Evolutionary conservation across 2,888 invertebrate species (phyloP).

Genomic region (Meiosimyza decipiens): DNA sequence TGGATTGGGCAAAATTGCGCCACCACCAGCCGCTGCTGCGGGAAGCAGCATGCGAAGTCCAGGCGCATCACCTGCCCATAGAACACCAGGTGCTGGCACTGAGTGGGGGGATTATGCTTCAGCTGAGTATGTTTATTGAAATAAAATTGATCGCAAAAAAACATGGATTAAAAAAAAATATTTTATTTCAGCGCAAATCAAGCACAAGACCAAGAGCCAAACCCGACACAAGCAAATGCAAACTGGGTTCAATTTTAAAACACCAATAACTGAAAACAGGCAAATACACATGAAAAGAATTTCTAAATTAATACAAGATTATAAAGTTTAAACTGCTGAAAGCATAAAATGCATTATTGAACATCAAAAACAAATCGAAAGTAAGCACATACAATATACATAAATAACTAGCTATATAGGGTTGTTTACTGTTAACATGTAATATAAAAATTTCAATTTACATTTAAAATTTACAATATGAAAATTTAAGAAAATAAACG

Average conservation of each 20-base stretch:
- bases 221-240: conserved; percentile 58
- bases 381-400: background rate
- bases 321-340: conserved; percentile 21
- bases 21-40: conserved; percentile 76
- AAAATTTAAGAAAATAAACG: conserved; percentile 24
- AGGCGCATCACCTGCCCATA: conserved; percentile 79
- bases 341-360: conserved; percentile 24
- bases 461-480: conserved; percentile 3
- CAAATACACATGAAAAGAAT: conserved; percentile 31
- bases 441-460: conserved; percentile 23
- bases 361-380: conserved; percentile 33
- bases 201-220: conserved; percentile 48
- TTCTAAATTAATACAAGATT: conserved; percentile 19
- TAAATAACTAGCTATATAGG: conserved; percentile 2
- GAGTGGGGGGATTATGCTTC: conserved; percentile 87
- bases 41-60: conserved; percentile 60
- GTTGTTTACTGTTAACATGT: conserved; percentile 22
- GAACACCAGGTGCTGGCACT: conserved; percentile 67
- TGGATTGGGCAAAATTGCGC: conserved; percentile 74
- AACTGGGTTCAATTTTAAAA: conserved; percentile 67
- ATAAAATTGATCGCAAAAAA: background rate
- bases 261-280: conserved; percentile 21
- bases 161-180: background rate
- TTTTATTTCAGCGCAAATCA: conserved; percentile 53
- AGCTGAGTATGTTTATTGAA: conserved; percentile 68